Conservation (phyloP, 1,140 invertebrate species). For the Panulirus ornatus region DNA sequence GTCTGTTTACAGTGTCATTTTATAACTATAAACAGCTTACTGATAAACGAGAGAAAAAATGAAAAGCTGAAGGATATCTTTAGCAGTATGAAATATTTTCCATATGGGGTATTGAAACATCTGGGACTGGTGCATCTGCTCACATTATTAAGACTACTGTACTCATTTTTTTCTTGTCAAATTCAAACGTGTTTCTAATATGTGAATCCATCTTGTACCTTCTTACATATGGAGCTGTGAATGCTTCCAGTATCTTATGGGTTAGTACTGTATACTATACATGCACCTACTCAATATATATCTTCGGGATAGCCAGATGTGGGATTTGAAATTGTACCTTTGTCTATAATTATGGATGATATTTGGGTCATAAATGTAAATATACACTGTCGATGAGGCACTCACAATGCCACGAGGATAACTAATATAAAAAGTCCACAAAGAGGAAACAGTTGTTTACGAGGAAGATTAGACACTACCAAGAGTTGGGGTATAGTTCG, state of each 20-base stretch:
- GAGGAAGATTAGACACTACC: too few relatives aligned
- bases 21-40: neutral
- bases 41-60: neutral
- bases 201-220: too few relatives aligned
- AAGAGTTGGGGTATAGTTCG: too few relatives aligned
- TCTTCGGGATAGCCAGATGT: neutral
- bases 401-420: neutral
- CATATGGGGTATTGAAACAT: neutral
- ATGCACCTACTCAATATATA: neutral
- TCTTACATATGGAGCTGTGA: neutral
- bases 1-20: neutral
- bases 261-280: conserved; percentile 1
- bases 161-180: too few relatives aligned
- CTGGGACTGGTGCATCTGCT: neutral
- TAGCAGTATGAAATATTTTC: neutral
- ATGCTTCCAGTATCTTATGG: neutral
- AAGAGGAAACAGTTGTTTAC: neutral
- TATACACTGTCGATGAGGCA: neutral
- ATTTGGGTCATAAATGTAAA: conserved; percentile 10
- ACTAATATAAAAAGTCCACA: neutral
- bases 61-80: neutral
- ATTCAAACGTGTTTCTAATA: too few relatives aligned
- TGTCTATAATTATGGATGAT: conserved; percentile 3
- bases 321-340: conserved; percentile 9
- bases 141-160: neutral